A percentile compares a stretch with the other conserved stretches of the same genome.
These are phyloP conservation scores for Rhodophaea formosa DNA, from an alignment of 2,888 invertebrate species.

Conservation along the genomic window DNA sequence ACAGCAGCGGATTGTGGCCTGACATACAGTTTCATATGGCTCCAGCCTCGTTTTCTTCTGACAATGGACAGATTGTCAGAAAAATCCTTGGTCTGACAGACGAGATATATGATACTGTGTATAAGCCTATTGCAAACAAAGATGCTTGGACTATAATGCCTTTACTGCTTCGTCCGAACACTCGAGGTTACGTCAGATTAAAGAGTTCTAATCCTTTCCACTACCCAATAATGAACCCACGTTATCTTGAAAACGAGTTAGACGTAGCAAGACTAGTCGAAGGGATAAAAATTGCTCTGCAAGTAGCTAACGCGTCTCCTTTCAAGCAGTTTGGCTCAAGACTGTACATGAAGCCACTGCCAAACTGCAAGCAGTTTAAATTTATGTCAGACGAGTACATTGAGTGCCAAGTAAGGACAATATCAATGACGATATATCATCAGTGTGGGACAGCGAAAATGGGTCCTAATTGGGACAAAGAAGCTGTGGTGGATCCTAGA, in stretches of 20 bases:
- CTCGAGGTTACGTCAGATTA: conserved; percentile 88
- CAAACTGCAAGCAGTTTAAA: conserved; percentile 87
- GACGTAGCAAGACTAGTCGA: conserved; percentile 92
- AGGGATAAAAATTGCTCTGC: conserved; percentile 88
- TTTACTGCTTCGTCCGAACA: conserved; percentile 88
- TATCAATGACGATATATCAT: conserved; percentile 95
- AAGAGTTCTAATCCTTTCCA: conserved; percentile 91
- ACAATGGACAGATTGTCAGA: conserved; percentile 86
- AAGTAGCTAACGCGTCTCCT: conserved; percentile 87
- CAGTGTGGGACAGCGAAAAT: conserved; percentile 94
- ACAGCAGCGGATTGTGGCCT: conserved; percentile 88
- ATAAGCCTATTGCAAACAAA: conserved; percentile 88
- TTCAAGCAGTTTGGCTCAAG: conserved; percentile 91
- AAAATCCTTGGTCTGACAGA: conserved; percentile 91
- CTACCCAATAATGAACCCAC: conserved; percentile 94
- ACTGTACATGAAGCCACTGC: conserved; percentile 87
- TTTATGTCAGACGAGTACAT: conserved; percentile 91
- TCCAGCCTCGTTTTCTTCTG: conserved; percentile 92
- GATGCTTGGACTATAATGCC: conserved; percentile 94
- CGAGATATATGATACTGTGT: conserved; percentile 89
- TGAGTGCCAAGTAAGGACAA: conserved; percentile 92
- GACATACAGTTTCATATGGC: conserved; percentile 97
- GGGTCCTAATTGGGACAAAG: conserved; percentile 89
- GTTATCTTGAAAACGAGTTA: conserved; percentile 91
- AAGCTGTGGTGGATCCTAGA: conserved; percentile 91